Evolutionary conservation across 2,888 invertebrate genomes (phyloP).

Genomic region (Nemoura dubitans): DNA sequence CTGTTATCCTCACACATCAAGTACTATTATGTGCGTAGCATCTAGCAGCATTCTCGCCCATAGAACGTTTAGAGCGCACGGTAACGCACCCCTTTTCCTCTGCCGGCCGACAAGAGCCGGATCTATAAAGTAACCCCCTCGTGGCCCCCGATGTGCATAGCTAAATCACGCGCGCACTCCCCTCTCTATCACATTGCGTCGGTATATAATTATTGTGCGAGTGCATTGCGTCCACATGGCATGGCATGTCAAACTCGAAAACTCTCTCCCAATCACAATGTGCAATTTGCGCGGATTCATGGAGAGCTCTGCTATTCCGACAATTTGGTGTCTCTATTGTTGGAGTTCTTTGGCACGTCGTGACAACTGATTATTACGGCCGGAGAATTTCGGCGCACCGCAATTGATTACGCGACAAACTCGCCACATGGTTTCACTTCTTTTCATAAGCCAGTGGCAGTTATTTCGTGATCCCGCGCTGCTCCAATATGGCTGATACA

Average conservation of each 20-base stretch:
- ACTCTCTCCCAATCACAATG: background rate
- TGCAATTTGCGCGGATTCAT: background rate
- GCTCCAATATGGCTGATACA: background rate
- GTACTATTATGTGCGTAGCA: background rate
- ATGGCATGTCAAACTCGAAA: background rate
- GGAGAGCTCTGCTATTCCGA: background rate
- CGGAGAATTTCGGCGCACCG: background rate
- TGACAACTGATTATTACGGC: background rate
- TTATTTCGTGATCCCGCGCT: background rate
- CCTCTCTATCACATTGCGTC: background rate
- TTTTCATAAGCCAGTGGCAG: background rate
- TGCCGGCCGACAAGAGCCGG: background rate
- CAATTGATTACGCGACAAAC: background rate
- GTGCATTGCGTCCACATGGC: background rate
- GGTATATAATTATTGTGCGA: background rate
- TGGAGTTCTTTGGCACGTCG: background rate
- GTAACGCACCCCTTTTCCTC: background rate
- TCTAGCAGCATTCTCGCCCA: background rate
- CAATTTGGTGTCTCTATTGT: background rate
- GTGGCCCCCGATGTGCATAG: background rate
- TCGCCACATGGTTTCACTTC: conserved; percentile 2
- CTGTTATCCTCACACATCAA: background rate
- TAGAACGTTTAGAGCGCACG: background rate
- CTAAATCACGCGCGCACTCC: background rate
- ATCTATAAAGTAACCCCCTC: background rate